Percentiles rank a stretch among this genome's conserved stretches.
phyloP scores from a whole-genome alignment of 2,113 vertebrate genomes.

The Orcinus orca region DNA sequence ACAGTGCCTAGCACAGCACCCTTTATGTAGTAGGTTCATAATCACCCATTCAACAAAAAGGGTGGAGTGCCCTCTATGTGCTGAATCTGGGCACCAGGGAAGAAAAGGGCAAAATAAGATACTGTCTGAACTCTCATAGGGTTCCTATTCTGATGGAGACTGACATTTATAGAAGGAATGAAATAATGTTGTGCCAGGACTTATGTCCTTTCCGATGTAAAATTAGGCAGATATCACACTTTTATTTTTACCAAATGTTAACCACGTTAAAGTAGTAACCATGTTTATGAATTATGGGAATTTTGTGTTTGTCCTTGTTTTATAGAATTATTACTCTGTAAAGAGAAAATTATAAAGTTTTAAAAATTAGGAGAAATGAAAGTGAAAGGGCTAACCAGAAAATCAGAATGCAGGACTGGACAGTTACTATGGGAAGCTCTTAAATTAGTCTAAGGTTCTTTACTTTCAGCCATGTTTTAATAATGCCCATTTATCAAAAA shows the following conservation, averaged over 20 bases:
- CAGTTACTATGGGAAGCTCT: not conserved
- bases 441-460: constrained; percentile 15
- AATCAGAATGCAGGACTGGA: not conserved
- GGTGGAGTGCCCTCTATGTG: not conserved
- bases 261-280: not conserved
- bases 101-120: not conserved
- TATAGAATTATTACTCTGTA: not conserved
- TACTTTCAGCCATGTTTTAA: constrained; percentile 31
- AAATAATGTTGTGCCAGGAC: not conserved
- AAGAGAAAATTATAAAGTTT: constrained; percentile 18
- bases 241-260: constrained; percentile 9
- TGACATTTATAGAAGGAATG: not conserved
- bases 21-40: not conserved
- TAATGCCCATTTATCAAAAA: constrained; percentile 49
- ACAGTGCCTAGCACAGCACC: not conserved
- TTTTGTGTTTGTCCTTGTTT: not conserved
- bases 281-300: not conserved
- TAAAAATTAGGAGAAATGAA: constrained; percentile 42
- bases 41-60: not conserved
- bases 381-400: not conserved
- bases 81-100: not conserved
- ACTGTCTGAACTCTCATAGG: not conserved
- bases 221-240: not conserved
- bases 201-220: not conserved
- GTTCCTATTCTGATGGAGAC: not conserved